phyloP scores from a whole-genome alignment of 2,113 vertebrate genomes.

The Theristicus caerulescens region DNA sequence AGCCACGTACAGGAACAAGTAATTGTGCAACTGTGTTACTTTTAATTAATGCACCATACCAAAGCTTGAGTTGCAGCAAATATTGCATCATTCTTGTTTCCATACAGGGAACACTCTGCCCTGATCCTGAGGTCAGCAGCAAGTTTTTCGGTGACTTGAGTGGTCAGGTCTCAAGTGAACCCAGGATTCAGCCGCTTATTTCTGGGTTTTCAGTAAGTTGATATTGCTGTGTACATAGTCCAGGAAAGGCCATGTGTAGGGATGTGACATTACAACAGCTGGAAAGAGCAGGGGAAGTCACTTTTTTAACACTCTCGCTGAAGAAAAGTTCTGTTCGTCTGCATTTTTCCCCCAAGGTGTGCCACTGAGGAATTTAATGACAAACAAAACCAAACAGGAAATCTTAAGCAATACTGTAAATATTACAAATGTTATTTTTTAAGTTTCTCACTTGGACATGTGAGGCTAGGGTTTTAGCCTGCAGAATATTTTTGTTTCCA shows the following conservation, averaged over 20 bases:
- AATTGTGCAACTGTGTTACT: background rate
- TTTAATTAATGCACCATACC: background rate
- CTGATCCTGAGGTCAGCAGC: background rate
- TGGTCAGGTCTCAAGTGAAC: background rate
- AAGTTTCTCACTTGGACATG: background rate
- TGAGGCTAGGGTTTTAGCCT: background rate
- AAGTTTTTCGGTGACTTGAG: background rate
- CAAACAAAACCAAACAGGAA: background rate
- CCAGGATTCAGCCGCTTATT: background rate
- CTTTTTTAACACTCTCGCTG: background rate
- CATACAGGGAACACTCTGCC: background rate
- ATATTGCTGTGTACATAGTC: background rate
- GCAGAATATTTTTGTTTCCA: background rate
- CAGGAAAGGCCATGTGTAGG: background rate
- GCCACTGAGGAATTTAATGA: background rate
- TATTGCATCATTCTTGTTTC: background rate
- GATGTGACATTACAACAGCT: background rate
- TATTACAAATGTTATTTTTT: background rate
- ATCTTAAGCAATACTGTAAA: background rate
- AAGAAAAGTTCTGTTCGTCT: background rate
- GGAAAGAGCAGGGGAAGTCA: background rate
- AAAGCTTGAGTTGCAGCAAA: background rate
- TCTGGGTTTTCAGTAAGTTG: constrained; percentile 12
- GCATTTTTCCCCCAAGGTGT: background rate
- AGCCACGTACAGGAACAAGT: background rate